Conservation (phyloP, 2,888 invertebrate genomes). For the Brenthis daphne region DNA sequence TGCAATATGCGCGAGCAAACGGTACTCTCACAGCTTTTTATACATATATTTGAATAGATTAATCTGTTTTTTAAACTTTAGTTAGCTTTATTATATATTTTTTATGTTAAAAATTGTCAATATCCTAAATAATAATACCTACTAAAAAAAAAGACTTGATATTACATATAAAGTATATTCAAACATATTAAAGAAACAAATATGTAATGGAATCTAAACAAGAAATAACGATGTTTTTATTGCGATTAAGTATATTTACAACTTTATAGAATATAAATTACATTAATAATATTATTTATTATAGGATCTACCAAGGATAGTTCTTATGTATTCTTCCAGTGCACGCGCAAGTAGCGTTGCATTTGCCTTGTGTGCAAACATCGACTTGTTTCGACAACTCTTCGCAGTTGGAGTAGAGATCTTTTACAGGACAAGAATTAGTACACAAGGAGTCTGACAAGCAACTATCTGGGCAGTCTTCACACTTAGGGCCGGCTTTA, state of each 20-base stretch:
- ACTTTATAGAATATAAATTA: neutral
- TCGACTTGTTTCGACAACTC: slow-evolving; percentile 76
- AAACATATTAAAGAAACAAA: too few species aligned
- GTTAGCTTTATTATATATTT: too few species aligned
- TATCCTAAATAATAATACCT: too few species aligned
- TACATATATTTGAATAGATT: too few species aligned
- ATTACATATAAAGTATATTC: too few species aligned
- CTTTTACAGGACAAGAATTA: slow-evolving; percentile 86
- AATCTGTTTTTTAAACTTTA: too few species aligned
- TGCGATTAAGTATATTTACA: slow-evolving; percentile 19
- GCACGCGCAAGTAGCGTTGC: slow-evolving; percentile 89
- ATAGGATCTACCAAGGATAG: slow-evolving; percentile 46
- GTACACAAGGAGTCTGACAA: slow-evolving; percentile 85
- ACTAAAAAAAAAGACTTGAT: too few species aligned
- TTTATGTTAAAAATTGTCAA: too few species aligned
- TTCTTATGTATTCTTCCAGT: slow-evolving; percentile 70
- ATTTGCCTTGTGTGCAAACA: slow-evolving; percentile 78
- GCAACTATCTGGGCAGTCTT: slow-evolving; percentile 85
- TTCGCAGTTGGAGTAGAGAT: slow-evolving; percentile 88
- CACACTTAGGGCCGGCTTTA: slow-evolving; percentile 84
- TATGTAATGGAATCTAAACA: too few species aligned
- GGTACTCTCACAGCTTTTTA: too few species aligned
- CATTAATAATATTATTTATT: slow-evolving; percentile 1
- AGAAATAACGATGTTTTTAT: neutral
- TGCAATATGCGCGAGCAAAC: too few species aligned